Conservation (phyloP, 2,888 invertebrate species). For the Protonemura montana region DNA sequence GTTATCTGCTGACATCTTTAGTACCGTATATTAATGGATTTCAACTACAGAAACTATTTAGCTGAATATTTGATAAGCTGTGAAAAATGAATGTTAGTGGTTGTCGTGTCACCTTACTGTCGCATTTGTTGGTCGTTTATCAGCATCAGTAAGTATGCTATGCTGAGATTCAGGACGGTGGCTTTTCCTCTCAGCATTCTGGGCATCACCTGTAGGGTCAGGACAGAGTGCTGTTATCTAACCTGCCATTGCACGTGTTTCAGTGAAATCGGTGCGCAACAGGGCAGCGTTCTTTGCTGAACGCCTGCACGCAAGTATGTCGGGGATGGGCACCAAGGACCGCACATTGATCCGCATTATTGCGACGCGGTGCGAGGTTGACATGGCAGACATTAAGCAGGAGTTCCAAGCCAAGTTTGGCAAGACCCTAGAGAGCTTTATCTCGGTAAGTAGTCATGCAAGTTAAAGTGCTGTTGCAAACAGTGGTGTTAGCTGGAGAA, state of each 20-base stretch:
- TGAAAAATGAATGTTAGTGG: too few species aligned
- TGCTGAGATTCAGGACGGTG: too few species aligned
- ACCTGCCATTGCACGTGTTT: constrained; percentile 44
- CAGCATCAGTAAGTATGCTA: too few species aligned
- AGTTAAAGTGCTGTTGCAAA: constrained; percentile 33
- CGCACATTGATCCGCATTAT: constrained; percentile 83
- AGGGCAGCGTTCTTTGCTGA: constrained; percentile 86
- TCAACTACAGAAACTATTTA: too few species aligned
- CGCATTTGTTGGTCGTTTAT: too few species aligned
- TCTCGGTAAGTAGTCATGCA: constrained; percentile 67
- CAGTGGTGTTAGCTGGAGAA: constrained; percentile 36
- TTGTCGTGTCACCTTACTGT: too few species aligned
- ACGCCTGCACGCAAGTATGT: constrained; percentile 86
- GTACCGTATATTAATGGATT: too few species aligned
- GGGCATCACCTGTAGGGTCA: too few species aligned
- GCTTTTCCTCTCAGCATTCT: too few species aligned
- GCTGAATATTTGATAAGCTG: too few species aligned
- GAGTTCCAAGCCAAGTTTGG: constrained; percentile 79
- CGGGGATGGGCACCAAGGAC: constrained; percentile 89
- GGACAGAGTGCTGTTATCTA: too few species aligned
- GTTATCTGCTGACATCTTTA: too few species aligned
- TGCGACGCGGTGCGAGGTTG: constrained; percentile 83
- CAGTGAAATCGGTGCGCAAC: constrained; percentile 80
- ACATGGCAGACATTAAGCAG: constrained; percentile 83
- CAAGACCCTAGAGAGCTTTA: constrained; percentile 79